Conservation (phyloP, 2,888 invertebrate genomes). For the Xanthostigma xanthostigma region DNA sequence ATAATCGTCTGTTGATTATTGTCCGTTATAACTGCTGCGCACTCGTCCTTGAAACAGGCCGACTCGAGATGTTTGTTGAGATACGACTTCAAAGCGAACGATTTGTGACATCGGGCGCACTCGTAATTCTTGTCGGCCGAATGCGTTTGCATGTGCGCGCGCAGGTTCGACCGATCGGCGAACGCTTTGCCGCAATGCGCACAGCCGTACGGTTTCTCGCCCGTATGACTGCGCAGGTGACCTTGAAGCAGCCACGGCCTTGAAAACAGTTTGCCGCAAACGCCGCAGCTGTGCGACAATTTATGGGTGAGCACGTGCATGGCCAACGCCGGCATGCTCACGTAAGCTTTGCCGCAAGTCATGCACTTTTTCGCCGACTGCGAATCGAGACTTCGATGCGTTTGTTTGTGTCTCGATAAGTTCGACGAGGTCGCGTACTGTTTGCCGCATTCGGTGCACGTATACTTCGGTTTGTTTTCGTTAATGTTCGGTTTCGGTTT, state of each 20-base stretch:
- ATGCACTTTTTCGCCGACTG: conserved; percentile 87
- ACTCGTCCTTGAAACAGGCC: conserved; percentile 58
- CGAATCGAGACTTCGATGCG: conserved; percentile 83
- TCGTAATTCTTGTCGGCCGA: conserved; percentile 80
- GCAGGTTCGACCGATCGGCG: conserved; percentile 81
- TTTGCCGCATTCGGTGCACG: conserved; percentile 80
- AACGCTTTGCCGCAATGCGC: conserved; percentile 91
- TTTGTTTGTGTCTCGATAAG: conserved; percentile 79
- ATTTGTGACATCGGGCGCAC: conserved; percentile 75
- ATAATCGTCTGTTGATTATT: conserved; percentile 20
- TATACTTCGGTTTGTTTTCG: conserved; percentile 37
- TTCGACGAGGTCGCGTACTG: conserved; percentile 84
- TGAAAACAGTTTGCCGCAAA: conserved; percentile 90
- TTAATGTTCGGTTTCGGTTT: background rate
- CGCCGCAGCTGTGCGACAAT: conserved; percentile 76
- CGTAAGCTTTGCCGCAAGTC: conserved; percentile 91
- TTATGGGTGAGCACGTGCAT: conserved; percentile 90
- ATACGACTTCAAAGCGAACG: conserved; percentile 88
- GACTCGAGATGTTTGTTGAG: conserved; percentile 89
- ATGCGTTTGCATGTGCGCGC: conserved; percentile 92
- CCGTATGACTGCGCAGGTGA: conserved; percentile 78
- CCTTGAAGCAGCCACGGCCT: conserved; percentile 89
- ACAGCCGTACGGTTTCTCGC: conserved; percentile 86
- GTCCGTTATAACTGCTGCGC: conserved; percentile 12
- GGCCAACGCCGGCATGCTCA: conserved; percentile 92